phyloP scores from a whole-genome alignment of 2,797 vertebrate species.

The Gymnopithys bicolor region DNA sequence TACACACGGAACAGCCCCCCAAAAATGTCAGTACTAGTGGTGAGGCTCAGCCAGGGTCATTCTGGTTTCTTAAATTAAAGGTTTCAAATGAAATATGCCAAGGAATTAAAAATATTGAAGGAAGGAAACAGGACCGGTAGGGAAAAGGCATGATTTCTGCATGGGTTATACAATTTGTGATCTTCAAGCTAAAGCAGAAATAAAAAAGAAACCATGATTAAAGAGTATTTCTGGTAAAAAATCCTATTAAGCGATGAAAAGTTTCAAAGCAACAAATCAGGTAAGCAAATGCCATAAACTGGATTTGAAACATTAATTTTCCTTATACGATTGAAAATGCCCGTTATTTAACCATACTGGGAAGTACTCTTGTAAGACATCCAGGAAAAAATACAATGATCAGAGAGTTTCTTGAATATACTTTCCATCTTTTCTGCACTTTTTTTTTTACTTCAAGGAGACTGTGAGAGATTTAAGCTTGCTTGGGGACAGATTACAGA shows the following conservation, averaged over 20 bases:
- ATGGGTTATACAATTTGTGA: background rate
- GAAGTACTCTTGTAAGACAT: background rate
- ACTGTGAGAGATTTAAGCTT: constrained; percentile 39
- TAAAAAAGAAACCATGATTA: background rate
- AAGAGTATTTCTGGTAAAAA: background rate
- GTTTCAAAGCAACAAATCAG: background rate
- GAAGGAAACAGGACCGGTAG: background rate
- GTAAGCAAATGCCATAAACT: background rate
- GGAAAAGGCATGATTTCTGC: background rate
- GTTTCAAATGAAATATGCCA: background rate
- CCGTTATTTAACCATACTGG: background rate
- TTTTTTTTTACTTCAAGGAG: background rate
- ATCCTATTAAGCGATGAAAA: background rate
- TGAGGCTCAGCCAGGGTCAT: background rate
- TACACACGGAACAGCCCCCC: background rate
- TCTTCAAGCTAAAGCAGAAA: background rate
- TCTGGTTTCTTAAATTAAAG: background rate
- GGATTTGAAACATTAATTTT: background rate
- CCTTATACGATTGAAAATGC: background rate
- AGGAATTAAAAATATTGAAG: background rate
- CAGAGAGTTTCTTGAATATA: background rate
- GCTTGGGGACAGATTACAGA: constrained; percentile 46
- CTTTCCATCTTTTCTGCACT: background rate
- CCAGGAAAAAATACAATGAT: background rate
- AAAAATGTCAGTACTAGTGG: background rate